Conservation (phyloP, 2,888 invertebrate genomes). For the Marronus borbonicus region DNA sequence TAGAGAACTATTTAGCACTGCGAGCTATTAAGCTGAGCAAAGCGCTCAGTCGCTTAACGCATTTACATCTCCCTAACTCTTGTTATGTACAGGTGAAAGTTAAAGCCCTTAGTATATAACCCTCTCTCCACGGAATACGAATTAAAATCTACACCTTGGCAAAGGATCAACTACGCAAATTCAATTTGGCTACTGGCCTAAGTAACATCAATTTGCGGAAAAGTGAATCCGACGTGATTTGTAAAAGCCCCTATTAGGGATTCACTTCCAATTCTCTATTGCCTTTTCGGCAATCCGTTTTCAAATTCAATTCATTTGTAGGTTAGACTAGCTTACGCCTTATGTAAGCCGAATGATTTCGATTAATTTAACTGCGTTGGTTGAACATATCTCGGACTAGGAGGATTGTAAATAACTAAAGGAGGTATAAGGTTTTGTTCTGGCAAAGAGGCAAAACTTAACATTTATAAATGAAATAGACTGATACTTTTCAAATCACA, state of each 20-base stretch:
- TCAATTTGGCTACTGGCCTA: slow-evolving; percentile 31
- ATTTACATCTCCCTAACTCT: not conserved
- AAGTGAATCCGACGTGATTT: slow-evolving; percentile 13
- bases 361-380: too few relatives aligned
- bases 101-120: not conserved
- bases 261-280: slow-evolving; percentile 28
- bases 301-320: not conserved
- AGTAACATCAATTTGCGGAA: slow-evolving; percentile 32
- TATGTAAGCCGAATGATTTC: too few relatives aligned
- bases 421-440: too few relatives aligned
- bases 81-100: not conserved
- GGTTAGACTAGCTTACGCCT: not conserved
- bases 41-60: not conserved
- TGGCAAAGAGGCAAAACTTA: too few relatives aligned
- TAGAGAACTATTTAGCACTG: too few relatives aligned
- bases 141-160: slow-evolving; percentile 20
- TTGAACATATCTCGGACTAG: too few relatives aligned
- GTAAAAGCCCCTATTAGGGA: slow-evolving; percentile 24
- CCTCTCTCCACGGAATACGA: not conserved
- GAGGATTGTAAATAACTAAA: too few relatives aligned
- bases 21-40: too few relatives aligned
- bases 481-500: too few relatives aligned
- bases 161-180: slow-evolving; percentile 33
- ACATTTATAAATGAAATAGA: too few relatives aligned
- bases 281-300: not conserved